Conservation (phyloP, 2,113 vertebrate species). For the Psittacula cyanocephala region DNA sequence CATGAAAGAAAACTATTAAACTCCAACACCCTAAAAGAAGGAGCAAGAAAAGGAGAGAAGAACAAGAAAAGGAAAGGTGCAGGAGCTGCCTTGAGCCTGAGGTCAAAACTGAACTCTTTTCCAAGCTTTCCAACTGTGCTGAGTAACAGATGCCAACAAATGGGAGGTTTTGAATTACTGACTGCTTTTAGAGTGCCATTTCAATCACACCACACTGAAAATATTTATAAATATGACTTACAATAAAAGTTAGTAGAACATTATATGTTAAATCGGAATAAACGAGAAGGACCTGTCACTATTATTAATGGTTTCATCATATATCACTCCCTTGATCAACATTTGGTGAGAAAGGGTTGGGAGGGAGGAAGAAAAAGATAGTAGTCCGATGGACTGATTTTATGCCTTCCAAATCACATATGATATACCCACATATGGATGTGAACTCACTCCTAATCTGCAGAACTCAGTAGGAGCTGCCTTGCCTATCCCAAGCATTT, state of each 20-base stretch:
- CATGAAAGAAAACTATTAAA: not conserved
- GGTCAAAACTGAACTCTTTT: not conserved
- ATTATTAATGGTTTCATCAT: not conserved
- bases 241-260: not conserved
- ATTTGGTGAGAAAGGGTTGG: not conserved
- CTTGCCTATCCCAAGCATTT: not conserved
- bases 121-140: not conserved
- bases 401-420: not conserved
- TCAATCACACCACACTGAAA: not conserved
- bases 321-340: not conserved
- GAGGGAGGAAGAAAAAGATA: not conserved
- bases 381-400: not conserved
- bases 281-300: not conserved
- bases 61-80: not conserved
- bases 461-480: not conserved
- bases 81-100: not conserved
- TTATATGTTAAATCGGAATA: not conserved
- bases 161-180: not conserved
- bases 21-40: not conserved
- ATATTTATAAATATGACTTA: constrained; percentile 12
- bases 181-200: not conserved
- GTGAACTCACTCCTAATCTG: not conserved
- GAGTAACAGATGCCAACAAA: not conserved
- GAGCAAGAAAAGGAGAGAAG: not conserved
- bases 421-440: not conserved